Base-by-base conservation (phyloP, 64 coral and sea anemone species). In the Orbicella faveolata region DNA sequence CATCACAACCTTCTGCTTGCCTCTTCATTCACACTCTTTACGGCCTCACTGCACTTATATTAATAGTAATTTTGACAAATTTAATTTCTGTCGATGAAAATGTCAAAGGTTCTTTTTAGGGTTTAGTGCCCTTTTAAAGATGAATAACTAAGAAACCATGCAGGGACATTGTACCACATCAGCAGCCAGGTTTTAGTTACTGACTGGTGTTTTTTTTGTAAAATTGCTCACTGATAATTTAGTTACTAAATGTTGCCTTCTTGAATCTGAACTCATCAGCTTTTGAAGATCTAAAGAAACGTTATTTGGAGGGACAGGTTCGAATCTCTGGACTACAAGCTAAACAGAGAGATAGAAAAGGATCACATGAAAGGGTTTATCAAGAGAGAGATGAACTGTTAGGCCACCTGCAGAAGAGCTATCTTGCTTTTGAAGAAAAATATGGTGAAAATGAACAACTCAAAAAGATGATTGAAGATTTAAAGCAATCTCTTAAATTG, bases 331-430 rank as follows among this genome's bases (percentile, higher is more conserved):
- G 66, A 34, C 52, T 91, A 2, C 70, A 76, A 91, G 55, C 9
- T 73, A 51, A 84, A 34, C 34, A 66, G 55, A 74, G 36, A 85
- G 82, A 85, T 2, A 85, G 21, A 25, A 73, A n/a, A 26, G 65
- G 82, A 25, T 52, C 21, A 9, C 82, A 70, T 44, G 44, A 21
- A 30, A 20, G 39, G 51, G 80, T 83, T 3, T 44, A 83, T 20
- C 61, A 83, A 76, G 89, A 90, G 63, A 90, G 81, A 75, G 89
- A 91, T n/a, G 21, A 34, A 20, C 80, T 91, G 11, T 35, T 76
- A 30, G 30, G 23, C 16, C 79, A 76, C 8, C 4, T 91, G 11
- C 70, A 77, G 74, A 83, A 84, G 63, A 61, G 89, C 74, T 91
- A 83, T 34, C 14, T 65, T 52, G 89, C 80, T 51, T 91, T 33